These are phyloP conservation scores for Pachyuromys duprasi DNA, from an alignment of 2,797 vertebrate species.

Conservation along the genomic window DNA sequence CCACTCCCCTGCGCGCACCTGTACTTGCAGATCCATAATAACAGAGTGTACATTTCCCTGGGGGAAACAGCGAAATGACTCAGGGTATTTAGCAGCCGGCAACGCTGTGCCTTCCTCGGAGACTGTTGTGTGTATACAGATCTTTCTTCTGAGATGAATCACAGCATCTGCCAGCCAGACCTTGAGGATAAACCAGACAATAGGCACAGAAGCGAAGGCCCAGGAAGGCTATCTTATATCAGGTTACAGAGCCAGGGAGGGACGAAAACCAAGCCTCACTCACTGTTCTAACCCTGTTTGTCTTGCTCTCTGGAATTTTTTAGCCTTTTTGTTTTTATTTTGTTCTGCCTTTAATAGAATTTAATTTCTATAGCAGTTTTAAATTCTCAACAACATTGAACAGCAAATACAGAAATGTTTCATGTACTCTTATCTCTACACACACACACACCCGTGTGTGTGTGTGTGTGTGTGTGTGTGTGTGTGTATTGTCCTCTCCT, in stretches of 20 bases:
- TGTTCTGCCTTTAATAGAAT: not conserved
- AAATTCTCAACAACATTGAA: not conserved
- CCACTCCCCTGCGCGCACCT: constrained; percentile 42
- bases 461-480: not conserved
- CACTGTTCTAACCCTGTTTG: not conserved
- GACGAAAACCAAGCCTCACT: not conserved
- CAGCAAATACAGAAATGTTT: constrained; percentile 6
- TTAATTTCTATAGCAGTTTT: not conserved
- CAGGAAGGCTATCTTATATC: not conserved
- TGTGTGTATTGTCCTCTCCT: not conserved
- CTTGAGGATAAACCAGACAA: constrained; percentile 10
- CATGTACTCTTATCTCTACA: not conserved
- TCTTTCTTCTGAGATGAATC: constrained; percentile 60
- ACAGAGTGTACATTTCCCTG: constrained; percentile 44
- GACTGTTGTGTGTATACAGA: constrained; percentile 18
- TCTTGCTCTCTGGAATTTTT: not conserved
- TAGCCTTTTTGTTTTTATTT: not conserved
- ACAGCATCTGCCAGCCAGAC: constrained; percentile 38
- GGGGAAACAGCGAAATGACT: constrained; percentile 52
- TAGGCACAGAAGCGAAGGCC: not conserved
- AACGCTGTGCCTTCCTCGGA: constrained; percentile 51
- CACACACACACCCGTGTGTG: not conserved
- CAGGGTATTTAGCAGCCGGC: constrained; percentile 61
- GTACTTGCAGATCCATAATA: constrained; percentile 52
- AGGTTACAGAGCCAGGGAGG: not conserved